Evolutionary conservation across 1,140 invertebrate genomes (phyloP).

Genomic region (Sycobia sp.): DNA sequence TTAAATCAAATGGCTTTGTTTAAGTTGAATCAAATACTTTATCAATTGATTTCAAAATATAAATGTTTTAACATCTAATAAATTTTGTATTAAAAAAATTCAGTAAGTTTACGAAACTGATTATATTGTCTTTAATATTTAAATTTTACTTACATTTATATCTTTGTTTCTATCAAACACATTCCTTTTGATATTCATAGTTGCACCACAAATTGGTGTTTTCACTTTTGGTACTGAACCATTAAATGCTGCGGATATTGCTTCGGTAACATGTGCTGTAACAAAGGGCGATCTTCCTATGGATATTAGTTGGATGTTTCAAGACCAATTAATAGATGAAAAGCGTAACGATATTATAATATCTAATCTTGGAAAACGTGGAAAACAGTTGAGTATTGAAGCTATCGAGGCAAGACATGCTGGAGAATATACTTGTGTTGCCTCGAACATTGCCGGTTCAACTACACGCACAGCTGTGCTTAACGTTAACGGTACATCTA

Average conservation of each 20-base stretch:
- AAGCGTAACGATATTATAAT: constrained; percentile 53
- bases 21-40: no score
- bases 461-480: constrained; percentile 71
- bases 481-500: constrained; percentile 75
- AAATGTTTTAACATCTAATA: no score
- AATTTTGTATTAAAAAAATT: no score
- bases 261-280: constrained; percentile 72
- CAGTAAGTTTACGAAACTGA: no score
- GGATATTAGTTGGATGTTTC: constrained; percentile 71
- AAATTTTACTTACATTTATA: no score
- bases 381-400: constrained; percentile 71
- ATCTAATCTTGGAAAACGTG: constrained; percentile 64
- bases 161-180: no score
- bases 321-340: constrained; percentile 52
- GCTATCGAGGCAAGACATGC: constrained; percentile 73
- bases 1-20: no score
- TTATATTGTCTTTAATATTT: no score
- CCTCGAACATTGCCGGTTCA: constrained; percentile 74
- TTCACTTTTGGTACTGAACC: constrained; percentile 73
- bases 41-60: no score
- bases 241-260: constrained; percentile 74
- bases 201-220: constrained; percentile 70
- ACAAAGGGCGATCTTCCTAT: constrained; percentile 73
- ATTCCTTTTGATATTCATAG: no score
- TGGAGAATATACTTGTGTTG: constrained; percentile 79